Evolutionary conservation across 2,888 invertebrate species (phyloP).

Genomic region (Rugalucina vietnamica): DNA sequence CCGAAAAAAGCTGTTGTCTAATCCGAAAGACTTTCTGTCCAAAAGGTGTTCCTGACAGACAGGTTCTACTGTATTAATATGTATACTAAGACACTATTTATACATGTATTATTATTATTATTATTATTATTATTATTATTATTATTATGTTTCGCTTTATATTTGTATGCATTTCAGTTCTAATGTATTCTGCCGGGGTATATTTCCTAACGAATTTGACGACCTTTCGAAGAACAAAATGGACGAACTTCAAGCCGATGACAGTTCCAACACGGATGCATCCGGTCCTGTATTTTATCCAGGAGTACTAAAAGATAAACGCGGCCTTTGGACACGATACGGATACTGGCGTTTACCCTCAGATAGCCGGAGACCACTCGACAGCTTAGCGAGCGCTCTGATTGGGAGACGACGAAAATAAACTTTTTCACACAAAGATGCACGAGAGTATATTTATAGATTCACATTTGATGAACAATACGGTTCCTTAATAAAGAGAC

Average conservation of each 20-base stretch:
- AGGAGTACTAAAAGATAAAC: not conserved
- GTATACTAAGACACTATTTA: too few relatives aligned
- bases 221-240: not conserved
- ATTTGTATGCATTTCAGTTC: not conserved
- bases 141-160: not conserved
- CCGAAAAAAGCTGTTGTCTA: too few relatives aligned
- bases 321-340: not conserved
- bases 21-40: too few relatives aligned
- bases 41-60: too few relatives aligned
- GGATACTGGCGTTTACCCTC: conserved; percentile 2
- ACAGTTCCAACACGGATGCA: not conserved
- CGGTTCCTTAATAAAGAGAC: too few relatives aligned
- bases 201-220: not conserved
- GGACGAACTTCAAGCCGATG: not conserved
- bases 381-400: not conserved
- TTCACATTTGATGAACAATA: too few relatives aligned
- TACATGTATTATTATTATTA: too few relatives aligned
- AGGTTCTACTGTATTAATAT: too few relatives aligned
- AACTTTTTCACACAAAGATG: not conserved
- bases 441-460: too few relatives aligned
- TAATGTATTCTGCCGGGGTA: not conserved
- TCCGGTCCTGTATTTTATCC: not conserved
- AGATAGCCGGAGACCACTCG: conserved; percentile 10
- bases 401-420: not conserved
- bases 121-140: not conserved